Evolutionary conservation across 2,888 invertebrate genomes (phyloP).

Genomic region (Limnephilus auricula): DNA sequence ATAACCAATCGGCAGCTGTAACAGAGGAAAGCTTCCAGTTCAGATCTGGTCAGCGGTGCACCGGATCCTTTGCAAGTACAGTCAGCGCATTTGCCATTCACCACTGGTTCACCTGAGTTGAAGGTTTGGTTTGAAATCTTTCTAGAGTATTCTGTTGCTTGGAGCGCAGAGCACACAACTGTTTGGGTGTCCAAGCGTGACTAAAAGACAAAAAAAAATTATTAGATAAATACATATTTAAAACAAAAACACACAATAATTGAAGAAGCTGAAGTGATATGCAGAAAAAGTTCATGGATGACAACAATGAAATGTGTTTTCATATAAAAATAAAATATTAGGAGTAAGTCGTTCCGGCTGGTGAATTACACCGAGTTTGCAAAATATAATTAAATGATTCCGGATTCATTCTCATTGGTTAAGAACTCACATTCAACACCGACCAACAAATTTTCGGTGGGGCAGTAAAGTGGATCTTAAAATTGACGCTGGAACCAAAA

Average conservation of each 20-base stretch:
- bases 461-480: no score
- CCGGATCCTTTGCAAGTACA: constrained; percentile 60
- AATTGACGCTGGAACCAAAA: no score
- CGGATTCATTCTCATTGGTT: no score
- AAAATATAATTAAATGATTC: no score
- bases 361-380: no score
- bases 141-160: constrained; percentile 80
- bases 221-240: not conserved
- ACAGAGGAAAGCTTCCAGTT: constrained; percentile 69
- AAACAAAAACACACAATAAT: no score
- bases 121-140: constrained; percentile 69
- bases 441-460: no score
- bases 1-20: constrained; percentile 72
- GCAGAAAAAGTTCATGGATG: not conserved
- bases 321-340: no score
- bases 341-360: no score
- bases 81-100: constrained; percentile 56
- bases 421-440: no score
- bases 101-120: not conserved
- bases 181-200: constrained; percentile 72
- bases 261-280: not conserved
- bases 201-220: constrained; percentile 72
- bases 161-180: constrained; percentile 77
- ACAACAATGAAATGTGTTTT: not conserved
- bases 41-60: constrained; percentile 63